Evolutionary conservation across 2,888 invertebrate species (phyloP).

Genomic region (Apotomis capreana): DNA sequence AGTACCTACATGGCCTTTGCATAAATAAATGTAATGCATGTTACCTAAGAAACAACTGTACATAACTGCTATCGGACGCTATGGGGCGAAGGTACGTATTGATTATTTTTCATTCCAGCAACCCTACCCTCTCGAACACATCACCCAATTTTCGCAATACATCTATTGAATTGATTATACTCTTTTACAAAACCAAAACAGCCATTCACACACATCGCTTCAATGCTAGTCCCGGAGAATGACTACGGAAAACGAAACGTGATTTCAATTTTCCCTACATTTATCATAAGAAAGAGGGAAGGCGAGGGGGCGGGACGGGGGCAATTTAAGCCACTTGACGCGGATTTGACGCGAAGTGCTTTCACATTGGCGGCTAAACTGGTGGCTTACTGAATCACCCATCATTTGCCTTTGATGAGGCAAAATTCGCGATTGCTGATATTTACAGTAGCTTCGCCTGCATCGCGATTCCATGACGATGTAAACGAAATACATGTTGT

Average conservation of each 20-base stretch:
- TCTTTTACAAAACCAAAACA: constrained; percentile 51
- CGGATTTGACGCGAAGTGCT: constrained; percentile 71
- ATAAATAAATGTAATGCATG: too few species aligned
- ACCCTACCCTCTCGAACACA: constrained; percentile 45
- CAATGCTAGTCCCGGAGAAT: constrained; percentile 51
- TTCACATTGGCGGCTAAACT: constrained; percentile 62
- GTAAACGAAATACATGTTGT: neutral
- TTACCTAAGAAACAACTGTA: neutral
- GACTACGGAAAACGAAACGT: constrained; percentile 65
- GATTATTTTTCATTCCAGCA: constrained; percentile 28
- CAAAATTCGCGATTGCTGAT: constrained; percentile 62
- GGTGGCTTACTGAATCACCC: constrained; percentile 69
- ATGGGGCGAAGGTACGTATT: constrained; percentile 19
- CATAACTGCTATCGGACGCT: neutral
- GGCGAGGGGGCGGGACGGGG: constrained; percentile 47
- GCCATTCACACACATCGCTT: constrained; percentile 58
- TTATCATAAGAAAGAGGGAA: constrained; percentile 62
- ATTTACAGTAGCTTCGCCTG: constrained; percentile 50
- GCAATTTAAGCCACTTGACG: constrained; percentile 72
- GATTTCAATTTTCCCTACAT: constrained; percentile 73
- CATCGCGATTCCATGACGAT: neutral
- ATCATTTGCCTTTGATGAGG: constrained; percentile 69
- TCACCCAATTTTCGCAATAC: constrained; percentile 49
- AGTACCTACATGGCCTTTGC: too few species aligned
- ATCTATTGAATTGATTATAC: constrained; percentile 60